These are phyloP conservation scores for Cosmorhoe ocellata DNA, from an alignment of 2,888 invertebrate species.

Conservation along the genomic window DNA sequence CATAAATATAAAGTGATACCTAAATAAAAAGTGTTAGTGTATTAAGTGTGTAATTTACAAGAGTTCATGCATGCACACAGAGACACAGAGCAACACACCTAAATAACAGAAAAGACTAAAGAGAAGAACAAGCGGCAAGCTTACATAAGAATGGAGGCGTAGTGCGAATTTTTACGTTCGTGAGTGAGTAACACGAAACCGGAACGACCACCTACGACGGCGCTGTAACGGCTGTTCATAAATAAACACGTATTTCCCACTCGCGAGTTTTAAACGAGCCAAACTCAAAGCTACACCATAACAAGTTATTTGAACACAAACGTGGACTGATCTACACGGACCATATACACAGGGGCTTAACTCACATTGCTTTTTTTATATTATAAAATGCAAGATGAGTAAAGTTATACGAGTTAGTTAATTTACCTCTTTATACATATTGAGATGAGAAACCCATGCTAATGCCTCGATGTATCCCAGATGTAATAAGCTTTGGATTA, in stretches of 20 bases:
- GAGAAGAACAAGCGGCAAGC: constrained; percentile 61
- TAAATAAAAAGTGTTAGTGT: constrained; percentile 43
- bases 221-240: too few relatives aligned
- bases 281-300: too few relatives aligned
- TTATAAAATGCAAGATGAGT: background rate
- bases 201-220: too few relatives aligned
- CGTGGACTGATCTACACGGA: constrained; percentile 28
- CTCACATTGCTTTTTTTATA: background rate
- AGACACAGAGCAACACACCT: constrained; percentile 73
- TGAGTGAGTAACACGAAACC: too few relatives aligned
- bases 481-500: too few relatives aligned
- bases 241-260: too few relatives aligned
- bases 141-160: constrained; percentile 43
- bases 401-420: background rate
- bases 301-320: constrained; percentile 25
- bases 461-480: too few relatives aligned
- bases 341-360: constrained; percentile 11
- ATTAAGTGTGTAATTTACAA: constrained; percentile 40
- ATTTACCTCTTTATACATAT: too few relatives aligned
- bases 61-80: constrained; percentile 50
- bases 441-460: too few relatives aligned
- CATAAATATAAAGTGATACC: too few relatives aligned
- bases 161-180: too few relatives aligned
- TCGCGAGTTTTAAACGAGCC: too few relatives aligned
- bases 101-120: constrained; percentile 52